These are phyloP conservation scores for Mastacembelus armatus DNA, from an alignment of 2,797 vertebrate species.

Conservation along the genomic window DNA sequence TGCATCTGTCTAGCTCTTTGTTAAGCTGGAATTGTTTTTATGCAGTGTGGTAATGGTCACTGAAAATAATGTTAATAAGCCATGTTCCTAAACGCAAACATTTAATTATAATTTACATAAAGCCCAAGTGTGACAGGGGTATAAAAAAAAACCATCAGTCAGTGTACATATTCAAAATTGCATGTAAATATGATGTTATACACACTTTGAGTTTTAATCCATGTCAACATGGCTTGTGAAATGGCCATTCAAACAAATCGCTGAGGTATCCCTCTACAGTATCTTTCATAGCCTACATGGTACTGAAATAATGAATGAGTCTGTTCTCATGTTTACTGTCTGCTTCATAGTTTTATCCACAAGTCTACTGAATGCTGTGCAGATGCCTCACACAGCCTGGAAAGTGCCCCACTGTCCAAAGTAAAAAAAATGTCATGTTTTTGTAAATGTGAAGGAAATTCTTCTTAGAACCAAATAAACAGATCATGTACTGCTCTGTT, in stretches of 20 bases:
- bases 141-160: conserved; percentile 19
- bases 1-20: conserved; percentile 28
- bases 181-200: conserved; percentile 68
- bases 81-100: conserved; percentile 37
- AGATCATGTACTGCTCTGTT: background rate
- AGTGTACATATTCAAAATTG: conserved; percentile 57
- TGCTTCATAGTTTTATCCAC: conserved; percentile 46
- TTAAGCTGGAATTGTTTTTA: conserved; percentile 46
- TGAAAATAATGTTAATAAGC: conserved; percentile 23
- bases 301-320: conserved; percentile 43
- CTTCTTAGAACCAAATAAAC: conserved; percentile 81
- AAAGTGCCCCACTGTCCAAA: conserved; percentile 62
- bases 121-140: conserved; percentile 32
- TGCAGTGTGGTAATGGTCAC: conserved; percentile 37
- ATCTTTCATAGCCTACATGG: conserved; percentile 20
- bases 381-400: conserved; percentile 48
- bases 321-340: conserved; percentile 64
- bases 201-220: conserved; percentile 47
- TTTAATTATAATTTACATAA: conserved; percentile 47
- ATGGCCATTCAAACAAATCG: conserved; percentile 25
- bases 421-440: conserved; percentile 64
- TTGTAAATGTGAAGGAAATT: conserved; percentile 73
- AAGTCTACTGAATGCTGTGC: conserved; percentile 50
- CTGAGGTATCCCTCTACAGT: conserved; percentile 17
- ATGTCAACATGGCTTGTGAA: conserved; percentile 26